Base-by-base conservation (phyloP, 2,113 vertebrate species). In the Oplegnathus fasciatus region DNA sequence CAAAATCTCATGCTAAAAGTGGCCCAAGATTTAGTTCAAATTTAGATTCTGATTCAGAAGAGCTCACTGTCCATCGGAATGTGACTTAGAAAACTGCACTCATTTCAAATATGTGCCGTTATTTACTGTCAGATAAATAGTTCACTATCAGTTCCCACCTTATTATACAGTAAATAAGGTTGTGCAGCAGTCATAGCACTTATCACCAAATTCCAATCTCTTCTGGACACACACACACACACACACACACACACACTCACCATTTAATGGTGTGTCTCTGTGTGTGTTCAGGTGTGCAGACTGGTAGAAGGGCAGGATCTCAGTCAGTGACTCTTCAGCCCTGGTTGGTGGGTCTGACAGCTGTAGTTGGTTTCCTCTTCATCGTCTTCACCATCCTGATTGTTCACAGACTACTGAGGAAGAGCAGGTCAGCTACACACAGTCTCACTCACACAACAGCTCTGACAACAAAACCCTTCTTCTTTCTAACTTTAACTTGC, bases 301-400 rank as follows among this genome's bases (percentile, higher is more conserved):
- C 57, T 42, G 60, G 42, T 10, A 34, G 34, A 71, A 46, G 34
- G 6, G 1, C 61, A 62, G 50, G 75, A 0, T 86, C 89, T 20
- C 26, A 84, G 70, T 13, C 78, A 1, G 75, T 32, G 13, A 78
- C 15, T 2, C 78, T 96, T 79, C 92, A 97, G 90, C 96, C 97
- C 0, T 97, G 97, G 96, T 87, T 98, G 46, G 1, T 96, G 1
- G 95, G 95, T 57, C 92, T 99, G 76, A 93, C 94, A 0, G 97
- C 97, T 0, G 96, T 97, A 0, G 94, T 96, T 0, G 92, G 92
- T 7, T 98, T 98, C 91, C 96, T 98, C 67, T 96, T 97, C 76
- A 65, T 97, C 0, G 67, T 97, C 86, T 98, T 97, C 0, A 1
- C 93, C n/a, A 0, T 95, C 28, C 72, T 98, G 84, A 91, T 99